A percentile compares a stretch with the other conserved stretches of the same genome.
Conservation (phyloP, 2,888 invertebrate species). For the Thereva nobilitata region DNA sequence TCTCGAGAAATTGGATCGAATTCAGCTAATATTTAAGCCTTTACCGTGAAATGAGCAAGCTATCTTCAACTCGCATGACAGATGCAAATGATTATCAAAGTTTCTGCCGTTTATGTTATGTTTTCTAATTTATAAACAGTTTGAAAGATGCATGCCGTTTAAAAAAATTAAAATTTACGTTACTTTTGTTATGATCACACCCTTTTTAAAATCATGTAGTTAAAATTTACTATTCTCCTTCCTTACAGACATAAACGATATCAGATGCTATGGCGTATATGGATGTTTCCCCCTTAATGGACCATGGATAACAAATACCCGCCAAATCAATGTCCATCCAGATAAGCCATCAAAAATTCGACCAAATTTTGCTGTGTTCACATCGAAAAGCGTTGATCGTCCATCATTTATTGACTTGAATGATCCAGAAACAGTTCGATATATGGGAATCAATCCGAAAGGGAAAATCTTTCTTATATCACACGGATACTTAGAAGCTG, state of each 20-base stretch:
- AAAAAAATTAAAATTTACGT: no score
- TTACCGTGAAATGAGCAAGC: no score
- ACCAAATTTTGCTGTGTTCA: slow-evolving; percentile 64
- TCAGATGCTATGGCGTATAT: slow-evolving; percentile 71
- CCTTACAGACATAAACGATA: slow-evolving; percentile 5
- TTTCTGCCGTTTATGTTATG: no score
- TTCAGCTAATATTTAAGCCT: no score
- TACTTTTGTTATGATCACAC: no score
- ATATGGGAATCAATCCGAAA: slow-evolving; percentile 66
- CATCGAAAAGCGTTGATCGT: slow-evolving; percentile 57
- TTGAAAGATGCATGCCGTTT: no score
- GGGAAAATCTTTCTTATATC: slow-evolving; percentile 75
- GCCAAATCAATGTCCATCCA: slow-evolving; percentile 81
- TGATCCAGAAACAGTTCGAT: slow-evolving; percentile 65
- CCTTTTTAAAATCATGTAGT: no score
- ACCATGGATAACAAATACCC: slow-evolving; percentile 77
- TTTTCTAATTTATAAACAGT: no score
- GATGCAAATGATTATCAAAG: no score
- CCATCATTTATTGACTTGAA: slow-evolving; percentile 70
- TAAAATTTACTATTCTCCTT: background rate
- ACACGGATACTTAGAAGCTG: slow-evolving; percentile 87
- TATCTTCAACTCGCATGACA: no score
- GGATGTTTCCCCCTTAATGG: slow-evolving; percentile 79
- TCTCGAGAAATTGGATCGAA: no score
- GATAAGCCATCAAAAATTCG: slow-evolving; percentile 68